phyloP scores from a whole-genome alignment of 2,113 vertebrate species.

The Triplophysa tibetana region DNA sequence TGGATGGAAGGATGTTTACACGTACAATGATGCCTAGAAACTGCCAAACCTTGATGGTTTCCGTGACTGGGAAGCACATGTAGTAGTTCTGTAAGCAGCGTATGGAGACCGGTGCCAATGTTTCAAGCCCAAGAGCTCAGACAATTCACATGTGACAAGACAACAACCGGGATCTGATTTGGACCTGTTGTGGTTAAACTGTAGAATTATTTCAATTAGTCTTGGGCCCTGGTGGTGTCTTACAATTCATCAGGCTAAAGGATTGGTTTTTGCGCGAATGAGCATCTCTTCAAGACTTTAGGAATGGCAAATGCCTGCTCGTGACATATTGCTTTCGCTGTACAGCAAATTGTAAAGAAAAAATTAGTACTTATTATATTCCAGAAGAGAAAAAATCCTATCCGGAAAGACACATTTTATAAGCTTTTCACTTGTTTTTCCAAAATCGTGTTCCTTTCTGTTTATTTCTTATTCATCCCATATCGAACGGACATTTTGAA shows the following conservation, averaged over 20 bases:
- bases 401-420: slow-evolving; percentile 30
- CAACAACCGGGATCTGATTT: slow-evolving; percentile 3
- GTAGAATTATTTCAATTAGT: not conserved
- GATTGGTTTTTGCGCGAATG: not conserved
- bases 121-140: slow-evolving; percentile 11
- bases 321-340: slow-evolving; percentile 52
- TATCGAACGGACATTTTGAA: slow-evolving; percentile 64
- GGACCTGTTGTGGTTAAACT: not conserved
- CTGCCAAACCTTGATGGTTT: slow-evolving; percentile 14
- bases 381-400: slow-evolving; percentile 50
- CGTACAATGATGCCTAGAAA: not conserved
- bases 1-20: slow-evolving; percentile 6
- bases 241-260: slow-evolving; percentile 2
- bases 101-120: slow-evolving; percentile 17
- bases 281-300: slow-evolving; percentile 16
- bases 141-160: not conserved
- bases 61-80: not conserved
- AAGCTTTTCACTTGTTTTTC: not conserved
- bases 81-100: not conserved
- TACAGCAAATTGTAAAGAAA: slow-evolving; percentile 72
- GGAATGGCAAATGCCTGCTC: slow-evolving; percentile 28
- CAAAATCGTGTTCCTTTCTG: not conserved
- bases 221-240: not conserved
- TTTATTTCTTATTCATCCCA: slow-evolving; percentile 57
- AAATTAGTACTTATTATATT: slow-evolving; percentile 48